phyloP scores from a whole-genome alignment of 1,140 invertebrate species.

The Lepidurus packardi region DNA sequence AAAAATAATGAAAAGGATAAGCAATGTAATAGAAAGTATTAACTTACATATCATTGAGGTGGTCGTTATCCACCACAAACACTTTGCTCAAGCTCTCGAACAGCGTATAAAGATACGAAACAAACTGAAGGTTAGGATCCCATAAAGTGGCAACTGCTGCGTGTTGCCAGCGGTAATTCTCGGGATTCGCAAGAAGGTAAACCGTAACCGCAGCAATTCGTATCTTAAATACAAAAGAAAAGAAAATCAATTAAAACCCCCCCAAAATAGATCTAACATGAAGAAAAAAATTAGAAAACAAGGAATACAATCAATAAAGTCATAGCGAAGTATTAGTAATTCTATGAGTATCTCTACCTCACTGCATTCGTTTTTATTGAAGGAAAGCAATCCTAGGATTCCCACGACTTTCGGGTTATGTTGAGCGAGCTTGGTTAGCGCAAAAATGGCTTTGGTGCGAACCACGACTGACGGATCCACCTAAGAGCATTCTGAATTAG shows the following conservation, averaged over 20 bases:
- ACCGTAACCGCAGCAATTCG: conserved; percentile 38
- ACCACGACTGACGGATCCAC: conserved; percentile 16
- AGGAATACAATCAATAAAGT: conserved; percentile 22
- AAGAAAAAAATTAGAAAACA: conserved; percentile 23
- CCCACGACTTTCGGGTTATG: not conserved
- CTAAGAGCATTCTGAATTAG: not conserved
- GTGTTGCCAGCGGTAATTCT: conserved; percentile 38
- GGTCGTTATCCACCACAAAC: not conserved
- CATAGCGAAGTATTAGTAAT: not conserved
- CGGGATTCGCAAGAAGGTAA: conserved; percentile 36
- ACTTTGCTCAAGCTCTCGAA: conserved; percentile 35
- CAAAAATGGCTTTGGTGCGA: not conserved
- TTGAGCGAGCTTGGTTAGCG: not conserved
- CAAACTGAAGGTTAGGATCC: conserved; percentile 36
- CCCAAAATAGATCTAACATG: not conserved
- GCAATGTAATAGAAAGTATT: not conserved
- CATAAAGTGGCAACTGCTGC: conserved; percentile 39
- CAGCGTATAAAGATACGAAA: conserved; percentile 37
- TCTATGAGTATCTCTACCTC: not conserved
- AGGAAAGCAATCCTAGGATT: not conserved
- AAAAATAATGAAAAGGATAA: not conserved
- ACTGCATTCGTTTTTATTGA: not conserved
- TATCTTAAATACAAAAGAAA: conserved; percentile 33
- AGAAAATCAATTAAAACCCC: conserved; percentile 12
- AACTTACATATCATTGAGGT: not conserved